Evolutionary conservation across 2,113 vertebrate species (phyloP).

Genomic region (Antechinus flavipes): DNA sequence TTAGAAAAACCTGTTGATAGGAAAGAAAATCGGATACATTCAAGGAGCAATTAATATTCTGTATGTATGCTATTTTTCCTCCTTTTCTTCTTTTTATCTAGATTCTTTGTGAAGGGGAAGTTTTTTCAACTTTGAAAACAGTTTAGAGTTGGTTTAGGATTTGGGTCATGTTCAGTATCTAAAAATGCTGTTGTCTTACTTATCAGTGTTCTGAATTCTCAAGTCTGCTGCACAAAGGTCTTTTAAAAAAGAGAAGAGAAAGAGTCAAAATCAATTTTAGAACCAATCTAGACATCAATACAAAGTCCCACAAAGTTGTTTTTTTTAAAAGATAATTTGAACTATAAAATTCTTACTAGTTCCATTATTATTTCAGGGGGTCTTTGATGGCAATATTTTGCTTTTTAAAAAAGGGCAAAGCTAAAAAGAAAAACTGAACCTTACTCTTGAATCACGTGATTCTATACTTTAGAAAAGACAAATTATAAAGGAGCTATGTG

Average conservation of each 20-base stretch:
- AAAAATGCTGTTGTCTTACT: slow-evolving; percentile 30
- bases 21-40: background rate
- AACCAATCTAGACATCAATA: slow-evolving; percentile 6
- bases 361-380: slow-evolving; percentile 24
- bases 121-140: background rate
- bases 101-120: background rate
- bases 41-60: background rate
- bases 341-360: slow-evolving; percentile 34
- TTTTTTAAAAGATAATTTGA: background rate
- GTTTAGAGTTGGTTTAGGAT: slow-evolving; percentile 1
- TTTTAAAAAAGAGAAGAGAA: background rate
- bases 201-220: slow-evolving; percentile 20
- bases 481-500: background rate
- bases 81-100: background rate
- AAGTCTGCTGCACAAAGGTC: background rate
- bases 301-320: slow-evolving; percentile 8
- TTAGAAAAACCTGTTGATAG: background rate
- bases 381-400: background rate
- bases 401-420: background rate
- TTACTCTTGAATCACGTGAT: background rate
- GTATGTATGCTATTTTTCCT: background rate
- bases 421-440: background rate
- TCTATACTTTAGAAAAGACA: background rate
- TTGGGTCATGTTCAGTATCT: background rate
- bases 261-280: slow-evolving; percentile 24